phyloP scores from a whole-genome alignment of 2,797 vertebrate species.

The Muscicapa comitata region DNA sequence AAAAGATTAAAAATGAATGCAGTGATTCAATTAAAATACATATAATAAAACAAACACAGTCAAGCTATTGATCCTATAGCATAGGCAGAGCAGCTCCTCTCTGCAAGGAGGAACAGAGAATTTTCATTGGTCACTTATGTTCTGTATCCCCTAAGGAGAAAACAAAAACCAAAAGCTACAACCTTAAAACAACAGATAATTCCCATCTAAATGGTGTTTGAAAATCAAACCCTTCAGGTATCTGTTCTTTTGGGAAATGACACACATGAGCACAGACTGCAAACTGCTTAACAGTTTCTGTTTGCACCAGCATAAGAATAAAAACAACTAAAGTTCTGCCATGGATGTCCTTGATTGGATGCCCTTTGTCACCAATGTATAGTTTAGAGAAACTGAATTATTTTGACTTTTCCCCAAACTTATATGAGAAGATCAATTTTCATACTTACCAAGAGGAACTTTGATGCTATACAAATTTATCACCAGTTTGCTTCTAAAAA shows the following conservation, averaged over 20 bases:
- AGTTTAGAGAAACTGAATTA: background rate
- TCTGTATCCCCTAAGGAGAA: background rate
- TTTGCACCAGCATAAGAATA: background rate
- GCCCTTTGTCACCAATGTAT: background rate
- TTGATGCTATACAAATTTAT: background rate
- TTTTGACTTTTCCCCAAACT: background rate
- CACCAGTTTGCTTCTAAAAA: background rate
- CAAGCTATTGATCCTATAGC: background rate
- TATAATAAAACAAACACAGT: background rate
- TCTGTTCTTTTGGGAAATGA: background rate
- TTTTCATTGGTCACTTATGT: background rate
- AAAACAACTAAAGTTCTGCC: background rate
- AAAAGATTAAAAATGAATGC: background rate
- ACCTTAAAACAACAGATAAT: background rate
- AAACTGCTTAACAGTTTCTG: background rate
- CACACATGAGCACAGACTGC: background rate
- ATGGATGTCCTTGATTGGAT: background rate
- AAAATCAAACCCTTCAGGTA: background rate
- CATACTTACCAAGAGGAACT: background rate
- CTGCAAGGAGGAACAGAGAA: background rate
- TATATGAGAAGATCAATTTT: background rate
- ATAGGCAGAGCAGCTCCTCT: background rate
- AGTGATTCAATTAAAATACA: slow-evolving; percentile 10
- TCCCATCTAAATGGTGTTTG: background rate
- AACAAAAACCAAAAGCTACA: background rate